Conservation (phyloP, 2,797 vertebrate species). For the Crax fasciolata region DNA sequence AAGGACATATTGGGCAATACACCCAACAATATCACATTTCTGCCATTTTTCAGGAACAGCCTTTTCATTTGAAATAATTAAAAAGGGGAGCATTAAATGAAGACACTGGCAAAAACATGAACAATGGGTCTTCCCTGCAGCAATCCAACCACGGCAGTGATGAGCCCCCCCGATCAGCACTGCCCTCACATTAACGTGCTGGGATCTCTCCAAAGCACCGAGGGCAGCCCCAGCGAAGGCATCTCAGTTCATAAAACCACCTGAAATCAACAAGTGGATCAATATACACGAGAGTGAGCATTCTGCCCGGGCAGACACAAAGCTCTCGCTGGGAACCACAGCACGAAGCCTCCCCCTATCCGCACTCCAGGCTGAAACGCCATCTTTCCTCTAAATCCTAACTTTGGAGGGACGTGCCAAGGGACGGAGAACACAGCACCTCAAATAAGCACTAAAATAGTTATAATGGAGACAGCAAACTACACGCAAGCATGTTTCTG, state of each 20-base stretch:
- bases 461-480: background rate
- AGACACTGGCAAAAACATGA: background rate
- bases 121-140: background rate
- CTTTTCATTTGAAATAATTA: background rate
- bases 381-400: background rate
- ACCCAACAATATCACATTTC: background rate
- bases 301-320: background rate
- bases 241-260: background rate
- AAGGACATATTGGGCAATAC: background rate
- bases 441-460: background rate
- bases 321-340: background rate
- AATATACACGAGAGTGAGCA: background rate
- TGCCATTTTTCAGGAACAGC: background rate
- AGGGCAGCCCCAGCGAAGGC: background rate
- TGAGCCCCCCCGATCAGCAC: background rate
- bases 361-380: background rate
- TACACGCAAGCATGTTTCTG: background rate
- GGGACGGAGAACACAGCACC: background rate
- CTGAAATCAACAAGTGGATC: background rate
- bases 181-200: background rate
- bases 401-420: fast-evolving
- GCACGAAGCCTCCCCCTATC: background rate
- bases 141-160: background rate
- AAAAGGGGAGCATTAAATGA: background rate
- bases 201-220: background rate